phyloP scores from a whole-genome alignment of 2,113 vertebrate species.

The Actinemys pallida region DNA sequence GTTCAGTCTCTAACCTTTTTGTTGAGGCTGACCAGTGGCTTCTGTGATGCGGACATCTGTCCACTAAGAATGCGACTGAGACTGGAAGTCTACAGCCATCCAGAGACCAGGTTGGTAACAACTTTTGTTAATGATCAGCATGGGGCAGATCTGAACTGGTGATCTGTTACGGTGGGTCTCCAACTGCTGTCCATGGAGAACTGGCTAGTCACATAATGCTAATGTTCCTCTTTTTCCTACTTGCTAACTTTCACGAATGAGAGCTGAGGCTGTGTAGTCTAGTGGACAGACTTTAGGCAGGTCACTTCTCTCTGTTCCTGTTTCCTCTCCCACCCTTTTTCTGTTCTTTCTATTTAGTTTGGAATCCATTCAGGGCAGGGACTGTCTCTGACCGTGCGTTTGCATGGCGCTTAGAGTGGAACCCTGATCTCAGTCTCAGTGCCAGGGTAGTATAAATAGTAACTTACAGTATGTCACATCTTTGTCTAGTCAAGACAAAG shows the following conservation, averaged over 20 bases:
- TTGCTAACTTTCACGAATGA: not conserved
- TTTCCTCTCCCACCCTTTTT: not conserved
- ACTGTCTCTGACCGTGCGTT: not conserved
- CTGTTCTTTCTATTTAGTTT: not conserved
- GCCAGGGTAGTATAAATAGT: not conserved
- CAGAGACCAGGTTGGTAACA: not conserved
- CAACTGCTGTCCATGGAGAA: not conserved
- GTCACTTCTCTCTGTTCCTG: not conserved
- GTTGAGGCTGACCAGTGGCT: not conserved
- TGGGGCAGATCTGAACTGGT: not conserved
- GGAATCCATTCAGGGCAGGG: not conserved
- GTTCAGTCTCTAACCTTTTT: not conserved
- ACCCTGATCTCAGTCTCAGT: not conserved
- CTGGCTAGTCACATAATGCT: not conserved
- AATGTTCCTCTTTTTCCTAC: not conserved
- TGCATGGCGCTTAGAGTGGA: not conserved
- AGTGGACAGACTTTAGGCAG: not conserved
- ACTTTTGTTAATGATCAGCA: not conserved
- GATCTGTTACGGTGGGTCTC: not conserved
- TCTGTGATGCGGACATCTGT: not conserved
- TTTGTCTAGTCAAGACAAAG: not conserved
- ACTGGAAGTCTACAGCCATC: no score
- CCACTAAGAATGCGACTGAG: not conserved
- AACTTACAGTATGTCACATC: not conserved
- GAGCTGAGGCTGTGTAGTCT: not conserved